A percentile compares a stretch with the other conserved stretches of the same genome.
phyloP scores from a whole-genome alignment of 1,140 invertebrate genomes.

The Orius insidiosus region DNA sequence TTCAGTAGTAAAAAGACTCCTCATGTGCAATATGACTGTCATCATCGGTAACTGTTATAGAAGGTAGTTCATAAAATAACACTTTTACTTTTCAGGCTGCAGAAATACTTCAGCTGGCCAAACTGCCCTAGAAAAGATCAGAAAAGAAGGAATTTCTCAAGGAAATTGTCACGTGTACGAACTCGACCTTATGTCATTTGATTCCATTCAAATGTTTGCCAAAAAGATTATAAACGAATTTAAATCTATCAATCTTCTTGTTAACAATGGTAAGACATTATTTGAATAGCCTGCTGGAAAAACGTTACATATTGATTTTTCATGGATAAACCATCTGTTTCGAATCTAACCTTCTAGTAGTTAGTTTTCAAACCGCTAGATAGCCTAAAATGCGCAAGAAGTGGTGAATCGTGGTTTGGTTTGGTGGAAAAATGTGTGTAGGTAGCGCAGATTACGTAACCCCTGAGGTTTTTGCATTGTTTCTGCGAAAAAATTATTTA shows the following conservation, averaged over 20 bases:
- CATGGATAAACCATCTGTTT: too few relatives aligned
- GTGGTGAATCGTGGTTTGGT: too few relatives aligned
- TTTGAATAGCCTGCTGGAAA: too few relatives aligned
- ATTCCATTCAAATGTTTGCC: slow-evolving; percentile 61
- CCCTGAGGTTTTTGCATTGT: too few relatives aligned
- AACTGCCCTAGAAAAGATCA: slow-evolving; percentile 32
- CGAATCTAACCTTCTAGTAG: too few relatives aligned
- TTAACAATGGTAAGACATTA: slow-evolving; percentile 74
- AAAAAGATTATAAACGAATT: slow-evolving; percentile 41
- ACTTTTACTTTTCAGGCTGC: slow-evolving; percentile 36
- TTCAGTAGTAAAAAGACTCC: slow-evolving; percentile 58
- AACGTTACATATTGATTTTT: too few relatives aligned
- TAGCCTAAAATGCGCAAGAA: too few relatives aligned
- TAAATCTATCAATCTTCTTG: slow-evolving; percentile 47
- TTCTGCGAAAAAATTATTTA: too few relatives aligned
- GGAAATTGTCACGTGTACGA: slow-evolving; percentile 32
- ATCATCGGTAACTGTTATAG: slow-evolving; percentile 71
- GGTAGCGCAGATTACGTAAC: too few relatives aligned
- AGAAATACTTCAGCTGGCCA: slow-evolving; percentile 41
- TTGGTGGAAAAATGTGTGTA: too few relatives aligned
- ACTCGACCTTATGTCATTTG: slow-evolving; percentile 44
- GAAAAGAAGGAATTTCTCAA: slow-evolving; percentile 30
- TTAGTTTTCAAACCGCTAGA: too few relatives aligned
- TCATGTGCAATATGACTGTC: slow-evolving; percentile 64
- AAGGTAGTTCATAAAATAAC: too few relatives aligned